These are phyloP conservation scores for Protomyctophum bolini DNA, from an alignment of 2,113 vertebrate genomes.

Conservation along the genomic window DNA sequence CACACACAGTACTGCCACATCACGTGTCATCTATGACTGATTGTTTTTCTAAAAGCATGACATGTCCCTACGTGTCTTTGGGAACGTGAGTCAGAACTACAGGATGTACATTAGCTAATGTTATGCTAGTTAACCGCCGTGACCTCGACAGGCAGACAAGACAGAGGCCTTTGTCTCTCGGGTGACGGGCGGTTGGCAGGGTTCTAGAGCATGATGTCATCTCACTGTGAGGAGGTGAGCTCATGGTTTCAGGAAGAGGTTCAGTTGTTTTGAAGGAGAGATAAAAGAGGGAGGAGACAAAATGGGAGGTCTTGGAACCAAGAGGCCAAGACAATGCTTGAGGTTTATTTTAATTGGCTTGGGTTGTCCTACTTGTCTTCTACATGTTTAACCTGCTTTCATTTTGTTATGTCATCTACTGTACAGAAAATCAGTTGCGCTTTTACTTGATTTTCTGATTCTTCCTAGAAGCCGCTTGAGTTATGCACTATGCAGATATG, in stretches of 20 bases:
- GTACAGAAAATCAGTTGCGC: too few relatives aligned
- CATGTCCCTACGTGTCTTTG: not conserved
- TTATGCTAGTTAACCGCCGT: conserved; percentile 22
- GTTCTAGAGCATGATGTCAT: conserved; percentile 31
- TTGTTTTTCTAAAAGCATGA: too few relatives aligned
- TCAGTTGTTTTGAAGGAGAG: conserved; percentile 27
- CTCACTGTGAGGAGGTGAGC: conserved; percentile 19
- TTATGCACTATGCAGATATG: too few relatives aligned
- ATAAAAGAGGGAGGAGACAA: conserved; percentile 14
- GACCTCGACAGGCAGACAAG: conserved; percentile 4
- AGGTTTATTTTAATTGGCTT: too few relatives aligned
- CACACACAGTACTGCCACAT: too few relatives aligned
- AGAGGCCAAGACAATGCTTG: too few relatives aligned
- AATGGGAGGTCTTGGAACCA: not conserved
- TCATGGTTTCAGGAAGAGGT: conserved; percentile 47
- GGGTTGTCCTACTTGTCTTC: too few relatives aligned
- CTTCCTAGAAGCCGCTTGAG: too few relatives aligned
- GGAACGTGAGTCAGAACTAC: not conserved
- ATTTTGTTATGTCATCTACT: too few relatives aligned
- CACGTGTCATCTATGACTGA: too few relatives aligned
- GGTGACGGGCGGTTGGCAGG: conserved; percentile 21
- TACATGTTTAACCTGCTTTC: too few relatives aligned
- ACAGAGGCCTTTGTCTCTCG: conserved; percentile 31
- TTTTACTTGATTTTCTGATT: too few relatives aligned
- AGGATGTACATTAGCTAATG: conserved; percentile 4